Evolutionary conservation across 2,113 vertebrate species (phyloP).

Genomic region (Melanerpes aurifrons): DNA sequence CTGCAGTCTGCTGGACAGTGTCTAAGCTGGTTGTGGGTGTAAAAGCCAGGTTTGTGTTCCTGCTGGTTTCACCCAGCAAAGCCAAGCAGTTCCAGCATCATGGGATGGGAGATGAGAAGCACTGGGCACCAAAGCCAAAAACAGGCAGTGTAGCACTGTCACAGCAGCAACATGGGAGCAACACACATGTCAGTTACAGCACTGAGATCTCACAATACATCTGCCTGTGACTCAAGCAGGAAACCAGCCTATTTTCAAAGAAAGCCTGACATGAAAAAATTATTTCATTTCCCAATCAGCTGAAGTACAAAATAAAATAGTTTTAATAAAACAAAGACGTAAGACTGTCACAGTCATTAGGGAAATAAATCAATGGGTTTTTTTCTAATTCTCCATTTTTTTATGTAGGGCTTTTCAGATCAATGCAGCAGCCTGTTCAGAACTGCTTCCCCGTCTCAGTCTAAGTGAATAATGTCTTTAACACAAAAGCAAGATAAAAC

Average conservation of each 20-base stretch:
- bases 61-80: background rate
- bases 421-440: background rate
- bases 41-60: background rate
- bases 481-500: background rate
- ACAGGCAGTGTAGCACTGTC: background rate
- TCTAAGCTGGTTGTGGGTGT: background rate
- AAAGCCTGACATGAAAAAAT: conserved; percentile 4
- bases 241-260: conserved; percentile 37
- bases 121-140: background rate
- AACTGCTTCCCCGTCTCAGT: background rate
- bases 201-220: background rate
- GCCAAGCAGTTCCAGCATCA: background rate
- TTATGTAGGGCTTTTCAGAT: background rate
- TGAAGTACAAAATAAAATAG: background rate
- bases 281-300: background rate
- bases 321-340: background rate
- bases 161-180: background rate
- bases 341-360: background rate
- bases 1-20: too few relatives aligned
- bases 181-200: background rate
- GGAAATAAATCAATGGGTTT: background rate
- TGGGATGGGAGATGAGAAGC: background rate
- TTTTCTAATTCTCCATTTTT: background rate
- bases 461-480: background rate
- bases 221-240: conserved; percentile 13